These are phyloP conservation scores for Gymnocephalus cernua DNA, from an alignment of 2,113 vertebrate species.

Conservation along the genomic window DNA sequence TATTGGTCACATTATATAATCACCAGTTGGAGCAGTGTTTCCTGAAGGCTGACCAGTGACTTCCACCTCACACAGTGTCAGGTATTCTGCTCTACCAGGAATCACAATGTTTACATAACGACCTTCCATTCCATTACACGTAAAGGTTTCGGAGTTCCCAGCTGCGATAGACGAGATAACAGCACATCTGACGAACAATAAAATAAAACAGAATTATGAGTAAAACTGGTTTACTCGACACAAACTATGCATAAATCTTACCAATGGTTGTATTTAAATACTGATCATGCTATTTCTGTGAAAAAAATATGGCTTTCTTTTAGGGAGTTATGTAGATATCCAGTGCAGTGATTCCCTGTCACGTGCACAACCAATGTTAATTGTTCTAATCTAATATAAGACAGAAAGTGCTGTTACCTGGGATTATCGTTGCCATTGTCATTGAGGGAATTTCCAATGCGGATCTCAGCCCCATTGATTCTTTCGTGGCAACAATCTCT, in stretches of 20 bases:
- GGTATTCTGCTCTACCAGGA: not conserved
- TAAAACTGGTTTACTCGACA: not conserved
- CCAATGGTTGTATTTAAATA: no score
- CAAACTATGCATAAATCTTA: not conserved
- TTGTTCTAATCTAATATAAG: not conserved
- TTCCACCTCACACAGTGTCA: constrained; percentile 51
- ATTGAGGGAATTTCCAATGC: constrained; percentile 55
- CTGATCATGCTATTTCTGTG: no score
- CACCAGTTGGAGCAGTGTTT: no score
- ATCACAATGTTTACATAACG: constrained; percentile 50
- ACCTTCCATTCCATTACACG: constrained; percentile 12
- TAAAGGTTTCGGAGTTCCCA: not conserved
- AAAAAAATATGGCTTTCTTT: no score
- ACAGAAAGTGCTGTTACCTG: not conserved
- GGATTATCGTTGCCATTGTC: constrained; percentile 55
- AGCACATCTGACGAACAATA: constrained; percentile 29
- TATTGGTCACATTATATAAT: no score
- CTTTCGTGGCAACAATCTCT: constrained; percentile 35
- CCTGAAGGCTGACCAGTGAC: no score
- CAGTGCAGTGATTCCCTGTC: not conserved
- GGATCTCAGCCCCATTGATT: constrained; percentile 57
- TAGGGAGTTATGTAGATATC: no score
- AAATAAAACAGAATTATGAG: not conserved
- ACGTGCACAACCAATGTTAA: not conserved
- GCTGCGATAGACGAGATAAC: not conserved